These are phyloP conservation scores for Xestia ashworthii DNA, from an alignment of 2,888 invertebrate species.

Conservation along the genomic window DNA sequence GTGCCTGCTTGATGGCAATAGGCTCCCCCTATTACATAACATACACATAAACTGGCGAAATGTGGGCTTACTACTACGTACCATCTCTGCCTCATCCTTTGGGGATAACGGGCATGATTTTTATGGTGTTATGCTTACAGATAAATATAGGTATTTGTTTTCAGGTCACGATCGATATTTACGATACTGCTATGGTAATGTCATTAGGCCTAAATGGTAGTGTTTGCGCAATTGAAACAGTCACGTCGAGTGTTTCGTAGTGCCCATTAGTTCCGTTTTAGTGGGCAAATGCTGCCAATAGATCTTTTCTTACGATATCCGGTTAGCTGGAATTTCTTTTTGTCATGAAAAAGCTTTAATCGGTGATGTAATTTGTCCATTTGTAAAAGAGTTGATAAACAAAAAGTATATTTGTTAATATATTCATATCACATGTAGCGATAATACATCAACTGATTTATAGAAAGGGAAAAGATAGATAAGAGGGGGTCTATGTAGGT, in stretches of 20 bases:
- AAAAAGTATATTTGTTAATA: neutral
- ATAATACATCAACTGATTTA: too few relatives aligned
- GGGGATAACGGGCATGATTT: neutral
- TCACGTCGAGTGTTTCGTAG: neutral
- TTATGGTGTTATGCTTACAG: neutral
- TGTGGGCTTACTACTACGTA: neutral
- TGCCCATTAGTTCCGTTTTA: constrained; percentile 22
- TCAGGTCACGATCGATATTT: neutral
- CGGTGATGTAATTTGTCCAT: neutral
- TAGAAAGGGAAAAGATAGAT: too few relatives aligned
- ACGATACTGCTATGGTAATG: constrained; percentile 6
- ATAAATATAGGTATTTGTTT: neutral
- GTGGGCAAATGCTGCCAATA: neutral
- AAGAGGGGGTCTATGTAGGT: too few relatives aligned
- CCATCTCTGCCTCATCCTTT: neutral
- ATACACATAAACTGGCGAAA: neutral
- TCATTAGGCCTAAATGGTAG: neutral
- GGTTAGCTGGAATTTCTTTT: neutral
- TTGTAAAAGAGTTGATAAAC: neutral
- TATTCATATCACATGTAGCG: too few relatives aligned
- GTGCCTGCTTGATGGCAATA: neutral
- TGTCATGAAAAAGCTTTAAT: neutral
- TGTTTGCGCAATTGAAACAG: constrained; percentile 5
- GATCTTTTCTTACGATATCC: constrained; percentile 31
- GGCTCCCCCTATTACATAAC: neutral